A percentile compares a stretch with the other conserved stretches of the same genome.
Conservation (phyloP, 2,888 invertebrate genomes). For the Pollenia angustigena region DNA sequence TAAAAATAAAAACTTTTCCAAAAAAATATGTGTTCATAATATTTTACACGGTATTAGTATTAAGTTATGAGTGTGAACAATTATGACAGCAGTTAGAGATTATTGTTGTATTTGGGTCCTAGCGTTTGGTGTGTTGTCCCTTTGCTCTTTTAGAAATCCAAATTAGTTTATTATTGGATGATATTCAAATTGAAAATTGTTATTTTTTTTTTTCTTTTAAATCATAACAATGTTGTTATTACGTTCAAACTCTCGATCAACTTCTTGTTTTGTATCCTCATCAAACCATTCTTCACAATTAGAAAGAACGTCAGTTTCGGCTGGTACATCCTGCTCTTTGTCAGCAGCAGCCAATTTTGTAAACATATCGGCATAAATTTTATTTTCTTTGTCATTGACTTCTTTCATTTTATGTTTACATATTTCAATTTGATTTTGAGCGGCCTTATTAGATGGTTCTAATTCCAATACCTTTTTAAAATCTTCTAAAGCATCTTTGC, state of each 20-base stretch:
- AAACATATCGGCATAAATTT: slow-evolving; percentile 97
- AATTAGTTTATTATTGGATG: too few species aligned
- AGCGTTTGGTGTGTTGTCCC: too few species aligned
- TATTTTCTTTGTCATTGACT: slow-evolving; percentile 91
- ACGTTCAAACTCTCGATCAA: slow-evolving; percentile 81
- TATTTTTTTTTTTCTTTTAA: slow-evolving; percentile 73
- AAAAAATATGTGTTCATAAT: too few species aligned
- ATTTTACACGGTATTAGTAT: too few species aligned
- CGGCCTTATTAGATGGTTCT: slow-evolving; percentile 96
- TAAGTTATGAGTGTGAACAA: too few species aligned
- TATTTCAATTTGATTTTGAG: slow-evolving; percentile 89
- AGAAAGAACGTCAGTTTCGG: slow-evolving; percentile 80
- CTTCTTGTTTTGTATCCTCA: slow-evolving; percentile 82
- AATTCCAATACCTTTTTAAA: slow-evolving; percentile 90
- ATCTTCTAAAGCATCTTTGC: slow-evolving; percentile 90
- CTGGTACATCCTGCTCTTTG: slow-evolving; percentile 85
- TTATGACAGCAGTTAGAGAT: too few species aligned
- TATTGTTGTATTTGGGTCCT: too few species aligned
- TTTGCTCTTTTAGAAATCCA: too few species aligned
- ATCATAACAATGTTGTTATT: slow-evolving; percentile 82
- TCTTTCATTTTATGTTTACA: slow-evolving; percentile 91
- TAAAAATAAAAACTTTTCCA: too few species aligned
- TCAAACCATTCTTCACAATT: slow-evolving; percentile 83
- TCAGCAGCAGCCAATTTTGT: slow-evolving; percentile 94
- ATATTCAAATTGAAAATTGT: not conserved